These are phyloP conservation scores for Phyllotis vaccarum DNA, from an alignment of 2,797 vertebrate species.

Conservation along the genomic window DNA sequence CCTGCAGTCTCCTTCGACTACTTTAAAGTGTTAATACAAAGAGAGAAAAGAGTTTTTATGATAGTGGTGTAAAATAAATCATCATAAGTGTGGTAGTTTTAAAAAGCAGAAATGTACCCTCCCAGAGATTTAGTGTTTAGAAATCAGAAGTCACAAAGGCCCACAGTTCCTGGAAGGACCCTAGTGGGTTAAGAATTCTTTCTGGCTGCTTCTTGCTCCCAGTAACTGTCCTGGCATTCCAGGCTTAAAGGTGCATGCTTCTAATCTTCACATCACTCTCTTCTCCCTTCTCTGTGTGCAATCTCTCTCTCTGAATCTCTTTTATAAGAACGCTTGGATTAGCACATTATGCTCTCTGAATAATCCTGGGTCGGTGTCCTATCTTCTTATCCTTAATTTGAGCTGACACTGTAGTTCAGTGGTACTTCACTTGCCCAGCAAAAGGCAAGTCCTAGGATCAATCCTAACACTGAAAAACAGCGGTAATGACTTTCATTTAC, in stretches of 20 bases:
- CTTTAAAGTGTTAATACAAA: constrained; percentile 8
- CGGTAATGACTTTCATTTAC: background rate
- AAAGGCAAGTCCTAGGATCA: background rate
- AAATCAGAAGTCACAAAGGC: background rate
- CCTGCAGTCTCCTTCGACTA: background rate
- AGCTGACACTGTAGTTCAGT: background rate
- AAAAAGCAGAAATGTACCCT: background rate
- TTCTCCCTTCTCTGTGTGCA: background rate
- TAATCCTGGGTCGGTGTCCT: background rate
- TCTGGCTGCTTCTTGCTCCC: background rate
- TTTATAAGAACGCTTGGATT: background rate
- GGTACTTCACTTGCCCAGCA: background rate
- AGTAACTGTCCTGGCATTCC: background rate
- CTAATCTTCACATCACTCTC: background rate
- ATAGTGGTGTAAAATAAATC: background rate
- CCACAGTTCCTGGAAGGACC: rapidly evolving
- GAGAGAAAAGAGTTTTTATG: background rate
- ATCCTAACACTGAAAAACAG: background rate
- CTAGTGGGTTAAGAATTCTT: rapidly evolving
- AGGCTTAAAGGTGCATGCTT: background rate
- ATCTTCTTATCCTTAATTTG: background rate
- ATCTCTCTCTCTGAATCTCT: background rate
- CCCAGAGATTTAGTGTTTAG: background rate
- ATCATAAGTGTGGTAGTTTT: background rate
- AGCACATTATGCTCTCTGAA: background rate